Evolutionary conservation across 2,888 invertebrate genomes (phyloP), one percentile per base, ranked within the genome.

Genomic region (Drosophila dives): DNA sequence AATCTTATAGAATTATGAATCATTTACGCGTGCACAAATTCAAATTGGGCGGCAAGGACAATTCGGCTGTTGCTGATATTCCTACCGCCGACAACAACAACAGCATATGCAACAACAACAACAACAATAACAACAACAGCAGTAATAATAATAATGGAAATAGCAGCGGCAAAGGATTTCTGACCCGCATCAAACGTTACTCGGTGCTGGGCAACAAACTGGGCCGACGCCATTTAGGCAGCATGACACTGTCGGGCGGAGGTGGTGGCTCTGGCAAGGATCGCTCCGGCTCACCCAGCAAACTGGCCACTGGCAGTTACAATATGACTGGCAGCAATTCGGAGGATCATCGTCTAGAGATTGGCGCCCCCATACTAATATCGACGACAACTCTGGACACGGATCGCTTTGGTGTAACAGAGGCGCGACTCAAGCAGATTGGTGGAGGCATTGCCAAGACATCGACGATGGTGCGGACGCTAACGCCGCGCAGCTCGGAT

Each of bases 281-380:
- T 17, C 71, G 70, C 0, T 56, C 70, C 36, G 80, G 64, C 34
- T 91, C 92, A 17, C 91, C 92, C 1, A 83, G 81, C 20, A 92
- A 92, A 59, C 66, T 90, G 2, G 77, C 88, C 5, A 90, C 90
- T 0, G 93, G 93, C 42, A 93, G 93, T 69, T 93, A 93, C 77
- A 91, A 93, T 72, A 93, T 93, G 93, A 92, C 91, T 23, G 93
- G 93, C 11, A 77, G 89, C 53, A 80, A 92, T 50, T 92, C 92
- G 5, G 93, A 93, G 17, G 93, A 93, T 78, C 92, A 93, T 78
- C 92, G 92, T 7, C 72, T 92, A 26, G 93, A 93, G 75, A 93
- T 93, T 33, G 93, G 93, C 10, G 93, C 93, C 7, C 93, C 93
- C 1, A 72, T 93, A 3, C 53, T 93, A 15, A 93, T 93, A 75